These are phyloP conservation scores for Tipula vernalis DNA, from an alignment of 2,888 invertebrate species.

Conservation along the genomic window DNA sequence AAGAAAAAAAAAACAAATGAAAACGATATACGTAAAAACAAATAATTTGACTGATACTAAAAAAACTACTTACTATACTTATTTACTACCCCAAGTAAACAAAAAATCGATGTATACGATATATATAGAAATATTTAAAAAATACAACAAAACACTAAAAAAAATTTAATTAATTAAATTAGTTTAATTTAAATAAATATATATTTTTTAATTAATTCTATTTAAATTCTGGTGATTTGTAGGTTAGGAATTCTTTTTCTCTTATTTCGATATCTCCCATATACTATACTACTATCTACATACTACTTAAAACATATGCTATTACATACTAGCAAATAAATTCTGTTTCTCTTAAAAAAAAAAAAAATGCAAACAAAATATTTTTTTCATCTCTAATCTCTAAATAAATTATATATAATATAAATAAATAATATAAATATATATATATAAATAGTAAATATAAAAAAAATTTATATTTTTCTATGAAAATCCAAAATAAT, in stretches of 20 bases:
- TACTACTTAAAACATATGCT: not conserved
- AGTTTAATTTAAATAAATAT: not conserved
- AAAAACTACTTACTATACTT: constrained; percentile 11
- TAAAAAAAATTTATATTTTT: constrained; percentile 10
- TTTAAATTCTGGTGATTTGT: constrained; percentile 9
- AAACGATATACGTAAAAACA: constrained; percentile 25
- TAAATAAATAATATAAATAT: not conserved
- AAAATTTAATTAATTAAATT: constrained; percentile 1
- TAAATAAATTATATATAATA: not conserved
- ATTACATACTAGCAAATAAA: not conserved
- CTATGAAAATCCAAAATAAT: constrained; percentile 9
- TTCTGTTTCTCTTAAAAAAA: not conserved
- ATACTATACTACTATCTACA: not conserved
- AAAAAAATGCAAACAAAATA: not conserved
- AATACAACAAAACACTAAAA: constrained; percentile 7
- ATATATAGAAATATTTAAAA: constrained; percentile 17
- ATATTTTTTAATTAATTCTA: not conserved
- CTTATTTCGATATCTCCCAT: not conserved
- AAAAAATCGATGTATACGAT: constrained; percentile 18
- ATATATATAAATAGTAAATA: constrained; percentile 5
- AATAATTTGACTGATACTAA: constrained; percentile 24
- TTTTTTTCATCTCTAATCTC: not conserved
- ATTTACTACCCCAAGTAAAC: constrained; percentile 6
- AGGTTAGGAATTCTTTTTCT: constrained; percentile 5
- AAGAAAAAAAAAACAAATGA: constrained; percentile 12